Evolutionary conservation across 2,113 vertebrate genomes (phyloP).

Genomic region (Albula goreensis): DNA sequence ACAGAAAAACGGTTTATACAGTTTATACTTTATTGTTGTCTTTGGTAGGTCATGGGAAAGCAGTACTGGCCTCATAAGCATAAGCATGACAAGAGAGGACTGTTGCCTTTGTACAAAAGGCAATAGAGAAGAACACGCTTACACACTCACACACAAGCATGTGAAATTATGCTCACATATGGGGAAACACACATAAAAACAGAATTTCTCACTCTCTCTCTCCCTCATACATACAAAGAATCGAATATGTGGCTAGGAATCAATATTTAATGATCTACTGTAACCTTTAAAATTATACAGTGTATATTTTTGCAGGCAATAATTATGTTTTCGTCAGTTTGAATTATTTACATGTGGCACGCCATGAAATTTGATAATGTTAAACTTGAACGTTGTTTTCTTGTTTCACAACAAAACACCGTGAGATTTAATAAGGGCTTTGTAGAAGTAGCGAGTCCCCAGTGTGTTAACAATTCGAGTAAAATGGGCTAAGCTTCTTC

Average conservation of each 20-base stretch:
- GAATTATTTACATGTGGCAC: background rate
- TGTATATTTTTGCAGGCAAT: background rate
- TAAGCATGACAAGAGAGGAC: no score
- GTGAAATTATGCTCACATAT: no score
- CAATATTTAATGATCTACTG: background rate
- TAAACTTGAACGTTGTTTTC: background rate
- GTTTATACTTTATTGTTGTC: no score
- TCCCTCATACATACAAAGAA: no score
- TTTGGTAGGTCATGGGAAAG: no score
- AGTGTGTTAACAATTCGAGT: background rate
- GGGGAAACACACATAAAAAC: no score
- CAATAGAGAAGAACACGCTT: background rate
- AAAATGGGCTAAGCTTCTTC: background rate
- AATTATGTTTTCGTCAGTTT: background rate
- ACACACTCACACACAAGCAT: background rate
- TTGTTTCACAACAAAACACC: background rate
- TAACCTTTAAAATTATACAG: background rate
- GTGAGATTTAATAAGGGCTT: background rate
- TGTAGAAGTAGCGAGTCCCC: background rate
- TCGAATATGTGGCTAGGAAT: background rate
- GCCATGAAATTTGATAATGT: background rate
- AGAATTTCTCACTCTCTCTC: no score
- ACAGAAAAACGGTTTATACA: background rate
- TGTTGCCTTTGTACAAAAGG: no score
- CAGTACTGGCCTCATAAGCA: no score